These are phyloP conservation scores for Oncopodura yosiiana DNA, from an alignment of 1,140 invertebrate species.

Conservation along the genomic window DNA sequence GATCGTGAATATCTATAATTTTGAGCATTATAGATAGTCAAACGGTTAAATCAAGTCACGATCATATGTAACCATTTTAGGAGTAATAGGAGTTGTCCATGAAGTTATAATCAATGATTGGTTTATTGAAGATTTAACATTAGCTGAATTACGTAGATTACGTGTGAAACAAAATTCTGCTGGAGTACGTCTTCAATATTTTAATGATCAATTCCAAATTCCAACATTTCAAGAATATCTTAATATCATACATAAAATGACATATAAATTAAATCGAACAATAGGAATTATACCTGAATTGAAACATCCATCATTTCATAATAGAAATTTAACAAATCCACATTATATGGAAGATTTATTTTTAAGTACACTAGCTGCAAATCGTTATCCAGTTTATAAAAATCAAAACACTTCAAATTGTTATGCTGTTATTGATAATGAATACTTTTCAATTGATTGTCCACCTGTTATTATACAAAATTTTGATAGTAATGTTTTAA, in stretches of 20 bases:
- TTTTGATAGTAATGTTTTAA: constrained; percentile 20
- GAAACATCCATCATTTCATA: constrained; percentile 22
- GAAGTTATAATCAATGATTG: constrained; percentile 24
- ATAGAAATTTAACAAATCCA: background rate
- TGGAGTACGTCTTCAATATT: constrained; percentile 22
- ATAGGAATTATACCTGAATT: constrained; percentile 30
- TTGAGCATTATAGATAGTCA: too few species aligned
- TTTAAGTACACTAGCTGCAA: background rate
- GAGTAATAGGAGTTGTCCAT: constrained; percentile 3
- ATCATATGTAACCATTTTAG: constrained; percentile 34
- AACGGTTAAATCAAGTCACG: too few species aligned
- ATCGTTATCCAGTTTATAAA: constrained; percentile 12
- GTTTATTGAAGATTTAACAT: constrained; percentile 35
- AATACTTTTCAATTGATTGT: constrained; percentile 8
- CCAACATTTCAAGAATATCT: constrained; percentile 34
- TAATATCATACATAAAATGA: constrained; percentile 25
- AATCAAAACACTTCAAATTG: background rate
- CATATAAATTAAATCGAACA: constrained; percentile 12
- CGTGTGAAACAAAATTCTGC: constrained; percentile 9
- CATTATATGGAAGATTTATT: constrained; percentile 21
- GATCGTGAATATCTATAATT: constrained; percentile 26
- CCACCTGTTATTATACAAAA: constrained; percentile 23
- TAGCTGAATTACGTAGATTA: constrained; percentile 18
- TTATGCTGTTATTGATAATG: background rate
- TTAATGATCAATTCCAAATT: constrained; percentile 21